These are phyloP conservation scores for Ernsta delagoae DNA, from an alignment of 2,888 invertebrate genomes.

Conservation along the genomic window DNA sequence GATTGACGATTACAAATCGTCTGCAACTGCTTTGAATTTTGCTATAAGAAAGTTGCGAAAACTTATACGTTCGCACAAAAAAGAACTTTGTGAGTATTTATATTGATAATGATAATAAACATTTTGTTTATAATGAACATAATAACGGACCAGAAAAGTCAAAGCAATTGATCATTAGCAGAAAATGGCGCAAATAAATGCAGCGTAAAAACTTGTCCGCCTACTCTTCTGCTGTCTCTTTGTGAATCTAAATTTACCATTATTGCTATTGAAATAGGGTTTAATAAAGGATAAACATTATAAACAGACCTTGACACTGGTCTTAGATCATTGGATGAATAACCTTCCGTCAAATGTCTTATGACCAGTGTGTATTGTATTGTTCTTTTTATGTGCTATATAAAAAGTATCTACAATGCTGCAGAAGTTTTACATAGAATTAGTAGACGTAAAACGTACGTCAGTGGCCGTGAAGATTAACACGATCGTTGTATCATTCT, in stretches of 20 bases:
- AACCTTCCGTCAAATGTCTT: conserved; percentile 39
- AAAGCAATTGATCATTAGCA: conserved; percentile 35
- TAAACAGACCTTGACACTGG: conserved; percentile 25
- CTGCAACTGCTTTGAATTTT: not conserved
- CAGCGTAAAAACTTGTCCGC: conserved; percentile 53
- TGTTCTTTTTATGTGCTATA: not conserved
- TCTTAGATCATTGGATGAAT: conserved; percentile 25
- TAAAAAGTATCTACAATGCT: conserved; percentile 3
- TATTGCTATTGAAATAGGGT: conserved; percentile 4
- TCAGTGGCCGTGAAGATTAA: not conserved
- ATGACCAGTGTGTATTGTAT: conserved; percentile 22
- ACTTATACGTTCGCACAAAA: not conserved
- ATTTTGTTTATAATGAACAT: conserved; percentile 9
- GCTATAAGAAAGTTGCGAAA: not conserved
- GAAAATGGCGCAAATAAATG: conserved; percentile 45
- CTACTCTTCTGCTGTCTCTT: conserved; percentile 44
- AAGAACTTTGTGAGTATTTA: not conserved
- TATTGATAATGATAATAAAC: not conserved
- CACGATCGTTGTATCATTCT: not conserved
- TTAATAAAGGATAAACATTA: conserved; percentile 5
- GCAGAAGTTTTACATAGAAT: not conserved
- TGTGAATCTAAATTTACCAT: conserved; percentile 40
- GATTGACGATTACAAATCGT: not conserved
- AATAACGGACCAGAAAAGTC: conserved; percentile 14
- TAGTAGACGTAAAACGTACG: not conserved